Base-by-base conservation (phyloP, 2,888 invertebrate species). In the Carpatolechia fugitivella region DNA sequence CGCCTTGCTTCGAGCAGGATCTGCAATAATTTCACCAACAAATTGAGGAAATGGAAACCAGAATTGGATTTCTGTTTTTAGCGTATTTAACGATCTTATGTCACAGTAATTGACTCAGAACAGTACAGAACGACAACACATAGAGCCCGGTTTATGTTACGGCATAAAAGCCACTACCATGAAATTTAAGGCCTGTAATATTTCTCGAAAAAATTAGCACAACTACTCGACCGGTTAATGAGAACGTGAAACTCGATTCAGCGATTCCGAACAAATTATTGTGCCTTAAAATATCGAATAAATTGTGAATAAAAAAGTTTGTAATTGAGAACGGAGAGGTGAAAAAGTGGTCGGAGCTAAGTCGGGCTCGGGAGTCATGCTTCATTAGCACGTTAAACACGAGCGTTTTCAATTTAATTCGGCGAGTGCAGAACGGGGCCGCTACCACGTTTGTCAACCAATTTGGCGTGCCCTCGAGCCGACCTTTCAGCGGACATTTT, bases 221-320 rank as follows among this genome's bases (percentile, higher is more conserved):
- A 83, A 76, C 85, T 81, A 85, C 74, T 87, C 82, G 81, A 86
- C 72, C 89, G 86, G 69, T 80, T 87, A 88, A 89, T 87, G 79
- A 82, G 83, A 86, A 83, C 85, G 80, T 78, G 85, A 85, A 87
- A 85, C 80, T 74, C 78, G 81, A 85, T 73, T 70, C 80, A 72
- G 66, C 68, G 69, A 78, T 79, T 76, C 72, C 71, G 79, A 77
- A 79, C 78, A 82, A 85, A 83, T 82, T 81, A 82, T n/a, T 83
- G 74, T 73, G 74, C 78, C 78, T 80, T 80, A 75, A 84, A 83
- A 82, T 81, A 81, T 77, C 76, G 72, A 76, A 79, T 80, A 80
- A 84, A 74, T 73, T 67, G 65, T 67, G 70, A 66, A 72, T 69
- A 73, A 80, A 85, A n/a, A 80, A 78, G 49, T 55, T 62, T 58